These are phyloP conservation scores for Cerceris rybyensis DNA, from an alignment of 2,888 invertebrate species.

Conservation along the genomic window DNA sequence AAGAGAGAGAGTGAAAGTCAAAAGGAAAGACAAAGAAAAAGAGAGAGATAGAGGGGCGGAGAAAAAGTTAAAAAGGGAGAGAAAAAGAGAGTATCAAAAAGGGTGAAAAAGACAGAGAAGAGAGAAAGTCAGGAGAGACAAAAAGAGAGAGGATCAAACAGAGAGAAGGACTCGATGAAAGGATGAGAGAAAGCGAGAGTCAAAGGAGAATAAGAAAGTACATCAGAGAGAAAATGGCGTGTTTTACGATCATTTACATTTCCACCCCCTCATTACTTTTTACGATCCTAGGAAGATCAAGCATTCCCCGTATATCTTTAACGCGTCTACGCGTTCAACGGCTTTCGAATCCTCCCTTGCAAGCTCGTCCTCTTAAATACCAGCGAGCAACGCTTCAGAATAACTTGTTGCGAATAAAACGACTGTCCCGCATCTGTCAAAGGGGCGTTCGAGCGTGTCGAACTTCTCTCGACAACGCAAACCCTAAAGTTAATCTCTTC, in stretches of 20 bases:
- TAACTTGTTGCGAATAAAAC: conserved; percentile 6
- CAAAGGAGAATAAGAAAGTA: too few species aligned
- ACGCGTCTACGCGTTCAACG: conserved; percentile 1
- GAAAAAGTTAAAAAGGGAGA: too few species aligned
- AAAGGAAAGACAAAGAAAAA: too few species aligned
- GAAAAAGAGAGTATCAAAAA: too few species aligned
- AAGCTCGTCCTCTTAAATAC: too few species aligned
- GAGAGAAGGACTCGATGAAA: too few species aligned
- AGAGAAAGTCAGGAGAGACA: too few species aligned
- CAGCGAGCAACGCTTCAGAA: not conserved
- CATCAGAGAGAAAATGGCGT: not conserved
- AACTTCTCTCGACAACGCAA: not conserved
- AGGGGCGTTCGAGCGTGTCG: not conserved
- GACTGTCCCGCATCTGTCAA: not conserved
- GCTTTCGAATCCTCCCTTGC: not conserved
- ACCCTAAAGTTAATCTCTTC: not conserved
- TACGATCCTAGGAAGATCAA: not conserved
- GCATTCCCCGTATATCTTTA: not conserved
- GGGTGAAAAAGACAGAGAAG: too few species aligned
- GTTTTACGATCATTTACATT: conserved; percentile 10
- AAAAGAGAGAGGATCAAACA: too few species aligned
- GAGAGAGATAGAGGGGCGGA: too few species aligned
- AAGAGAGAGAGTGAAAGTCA: too few species aligned
- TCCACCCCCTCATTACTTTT: not conserved
- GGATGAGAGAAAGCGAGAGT: too few species aligned